Evolutionary conservation across 2,113 vertebrate genomes (phyloP).

Genomic region (Petrocephalus zakoni): DNA sequence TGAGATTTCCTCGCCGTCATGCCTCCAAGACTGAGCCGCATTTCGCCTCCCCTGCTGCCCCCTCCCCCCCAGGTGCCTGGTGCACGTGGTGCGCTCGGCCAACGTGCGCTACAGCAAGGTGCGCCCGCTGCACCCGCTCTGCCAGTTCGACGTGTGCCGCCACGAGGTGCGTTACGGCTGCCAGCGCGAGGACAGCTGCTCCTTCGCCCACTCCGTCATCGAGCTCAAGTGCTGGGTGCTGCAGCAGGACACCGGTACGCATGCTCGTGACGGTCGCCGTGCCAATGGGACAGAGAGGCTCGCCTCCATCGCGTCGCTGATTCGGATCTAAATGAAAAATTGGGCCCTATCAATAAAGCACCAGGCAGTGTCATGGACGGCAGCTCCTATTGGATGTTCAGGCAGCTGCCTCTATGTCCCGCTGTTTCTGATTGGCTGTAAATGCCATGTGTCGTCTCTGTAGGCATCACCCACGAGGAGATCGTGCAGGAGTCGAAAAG

Average conservation of each 20-base stretch:
- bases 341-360: neutral
- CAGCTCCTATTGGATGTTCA: neutral
- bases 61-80: slow-evolving; percentile 78
- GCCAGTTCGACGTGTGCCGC: slow-evolving; percentile 93
- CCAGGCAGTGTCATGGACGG: neutral
- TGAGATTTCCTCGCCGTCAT: neutral
- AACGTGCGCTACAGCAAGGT: slow-evolving; percentile 95
- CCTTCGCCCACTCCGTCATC: slow-evolving; percentile 94
- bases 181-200: slow-evolving; percentile 93
- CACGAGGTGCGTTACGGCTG: slow-evolving; percentile 94
- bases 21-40: neutral
- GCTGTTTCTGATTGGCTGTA: neutral
- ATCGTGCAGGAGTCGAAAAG: slow-evolving; percentile 95
- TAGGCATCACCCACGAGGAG: slow-evolving; percentile 94
- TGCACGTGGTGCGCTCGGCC: slow-evolving; percentile 90
- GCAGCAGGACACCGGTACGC: slow-evolving; percentile 85
- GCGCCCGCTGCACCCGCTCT: slow-evolving; percentile 90
- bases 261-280: neutral
- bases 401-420: neutral
- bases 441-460: neutral
- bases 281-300: neutral
- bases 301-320: neutral
- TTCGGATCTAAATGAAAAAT: neutral
- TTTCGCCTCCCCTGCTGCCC: neutral
- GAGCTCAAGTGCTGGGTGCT: slow-evolving; percentile 96